phyloP scores from a whole-genome alignment of 2,113 vertebrate genomes.

The Podilymbus podiceps region DNA sequence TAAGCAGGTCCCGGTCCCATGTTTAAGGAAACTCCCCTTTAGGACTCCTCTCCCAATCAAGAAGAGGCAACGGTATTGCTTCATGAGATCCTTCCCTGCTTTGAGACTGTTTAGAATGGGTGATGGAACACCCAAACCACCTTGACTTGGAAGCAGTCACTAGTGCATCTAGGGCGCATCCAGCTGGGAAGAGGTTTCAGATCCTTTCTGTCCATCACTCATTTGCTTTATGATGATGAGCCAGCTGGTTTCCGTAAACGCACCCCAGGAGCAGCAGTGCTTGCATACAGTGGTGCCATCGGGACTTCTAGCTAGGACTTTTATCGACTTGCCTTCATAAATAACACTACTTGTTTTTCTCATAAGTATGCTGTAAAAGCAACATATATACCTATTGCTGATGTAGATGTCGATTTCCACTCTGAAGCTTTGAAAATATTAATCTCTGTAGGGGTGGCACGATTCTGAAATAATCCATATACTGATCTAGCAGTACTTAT shows the following conservation, averaged over 20 bases:
- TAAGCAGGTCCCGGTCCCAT: neutral
- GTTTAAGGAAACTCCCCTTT: neutral
- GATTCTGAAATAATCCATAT: neutral
- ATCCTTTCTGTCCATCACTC: neutral
- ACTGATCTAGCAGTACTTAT: neutral
- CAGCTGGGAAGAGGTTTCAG: neutral
- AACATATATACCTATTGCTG: neutral
- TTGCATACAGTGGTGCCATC: neutral
- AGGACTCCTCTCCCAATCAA: neutral
- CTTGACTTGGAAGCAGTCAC: rapidly evolving
- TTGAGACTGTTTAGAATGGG: neutral
- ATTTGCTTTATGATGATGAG: neutral
- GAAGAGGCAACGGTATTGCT: neutral
- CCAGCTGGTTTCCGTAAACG: neutral
- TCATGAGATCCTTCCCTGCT: neutral
- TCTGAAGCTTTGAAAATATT: neutral
- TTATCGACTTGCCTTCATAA: neutral
- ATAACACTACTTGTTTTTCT: neutral
- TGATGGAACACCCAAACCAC: neutral
- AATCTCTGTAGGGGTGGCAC: neutral
- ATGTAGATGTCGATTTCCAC: neutral
- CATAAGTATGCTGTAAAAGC: neutral
- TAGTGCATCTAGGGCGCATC: neutral
- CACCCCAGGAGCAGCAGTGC: neutral
- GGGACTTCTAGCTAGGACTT: neutral